Evolutionary conservation across 2,888 invertebrate species (phyloP), one percentile per base, ranked within the genome.

Genomic region (Corythucha ciliata): DNA sequence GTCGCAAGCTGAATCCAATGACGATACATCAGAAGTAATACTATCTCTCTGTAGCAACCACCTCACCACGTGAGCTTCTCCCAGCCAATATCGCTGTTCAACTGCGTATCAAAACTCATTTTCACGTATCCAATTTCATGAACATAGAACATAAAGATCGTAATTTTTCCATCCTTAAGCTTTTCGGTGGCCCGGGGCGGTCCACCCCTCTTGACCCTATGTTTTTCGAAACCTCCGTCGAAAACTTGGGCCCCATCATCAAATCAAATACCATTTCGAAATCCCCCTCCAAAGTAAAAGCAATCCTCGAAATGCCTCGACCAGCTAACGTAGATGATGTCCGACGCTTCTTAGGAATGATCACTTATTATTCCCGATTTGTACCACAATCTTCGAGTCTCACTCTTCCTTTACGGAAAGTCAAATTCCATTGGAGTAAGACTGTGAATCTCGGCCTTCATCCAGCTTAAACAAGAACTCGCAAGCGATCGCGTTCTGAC

Each of bases 381-480:
- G 24, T 45, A 33, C 45, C 45, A 14, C 8, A 53, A 33, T 2
- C 52, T 7, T 55, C 58, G n/a, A 34, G 40, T 7, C 32, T 53
- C 12, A 48, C 58, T 10, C 25, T 41, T 27, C 58, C 58, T 45
- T 16, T 61, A 7, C 47, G 57, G 18, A 21, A 46, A 25, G 37
- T 59, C 12, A 20, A 41, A 25, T 44, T 60, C 57, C 40, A 16
- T 40, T 22, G 60, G 61, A 59, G 36, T 53, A 8, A n/a, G 14
- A 21, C 7, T 36, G 32, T 61, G 61, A 32, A 55, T 59, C 34
- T 16, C 24, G 12, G 54, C 61, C 10, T 61, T 61, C 33, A 18
- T 20, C 20, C 52, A 52, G 44, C 42, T 61, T 2, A 61, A 61
- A 50, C n/a, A 48, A 25, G 54, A 59, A 54, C 55, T 60, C n/a